Percentiles rank a stretch among this genome's conserved stretches.
Evolutionary conservation across 2,888 invertebrate species (phyloP).

Genomic region (Drosophila lutescens): DNA sequence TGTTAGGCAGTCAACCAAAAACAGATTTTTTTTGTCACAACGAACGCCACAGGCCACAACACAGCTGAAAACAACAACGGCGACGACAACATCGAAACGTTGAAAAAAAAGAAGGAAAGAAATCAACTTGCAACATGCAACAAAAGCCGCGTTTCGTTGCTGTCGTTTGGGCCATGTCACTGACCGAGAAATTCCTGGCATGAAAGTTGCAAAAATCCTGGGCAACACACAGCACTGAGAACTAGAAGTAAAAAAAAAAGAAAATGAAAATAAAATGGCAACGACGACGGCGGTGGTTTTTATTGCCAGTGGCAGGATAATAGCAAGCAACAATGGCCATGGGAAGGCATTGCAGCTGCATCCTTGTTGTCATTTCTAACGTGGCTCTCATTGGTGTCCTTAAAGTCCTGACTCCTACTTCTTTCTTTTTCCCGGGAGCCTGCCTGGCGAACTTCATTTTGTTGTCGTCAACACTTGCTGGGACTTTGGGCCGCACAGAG

Average conservation of each 20-base stretch:
- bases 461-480: constrained; percentile 63
- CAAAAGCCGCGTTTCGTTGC: constrained; percentile 54
- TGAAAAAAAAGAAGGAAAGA: constrained; percentile 39
- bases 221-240: constrained; percentile 26
- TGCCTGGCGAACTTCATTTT: constrained; percentile 61
- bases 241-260: constrained; percentile 14
- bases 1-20: constrained; percentile 71
- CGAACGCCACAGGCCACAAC: constrained; percentile 57
- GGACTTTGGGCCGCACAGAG: constrained; percentile 28
- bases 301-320: constrained; percentile 72
- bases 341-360: constrained; percentile 36
- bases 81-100: constrained; percentile 1
- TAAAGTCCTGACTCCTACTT: constrained; percentile 24
- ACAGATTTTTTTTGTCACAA: constrained; percentile 63
- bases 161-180: constrained; percentile 64
- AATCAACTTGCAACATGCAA: constrained; percentile 67
- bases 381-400: constrained; percentile 39
- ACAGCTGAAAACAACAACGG: constrained; percentile 32
- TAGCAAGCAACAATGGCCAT: constrained; percentile 42
- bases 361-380: constrained; percentile 53
- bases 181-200: constrained; percentile 74
- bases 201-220: constrained; percentile 61
- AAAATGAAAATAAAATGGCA: constrained; percentile 21
- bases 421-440: constrained; percentile 19
- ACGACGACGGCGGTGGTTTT: constrained; percentile 52